A percentile compares a stretch with the other conserved stretches of the same genome.
Evolutionary conservation across 2,113 vertebrate species (phyloP).

Genomic region (Chloebia gouldiae): DNA sequence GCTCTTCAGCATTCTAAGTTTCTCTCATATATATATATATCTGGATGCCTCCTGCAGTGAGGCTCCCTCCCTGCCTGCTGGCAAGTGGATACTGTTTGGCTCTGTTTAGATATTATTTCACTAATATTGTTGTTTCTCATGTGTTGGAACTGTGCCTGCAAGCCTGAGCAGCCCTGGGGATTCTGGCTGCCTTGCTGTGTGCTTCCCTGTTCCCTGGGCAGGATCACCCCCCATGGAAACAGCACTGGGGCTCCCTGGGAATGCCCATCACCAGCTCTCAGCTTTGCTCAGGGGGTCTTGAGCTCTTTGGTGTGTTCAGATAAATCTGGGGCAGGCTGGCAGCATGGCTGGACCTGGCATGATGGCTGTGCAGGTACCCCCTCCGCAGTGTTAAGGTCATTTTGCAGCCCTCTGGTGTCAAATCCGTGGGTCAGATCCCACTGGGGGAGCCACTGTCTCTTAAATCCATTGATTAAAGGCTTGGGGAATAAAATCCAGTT

Average conservation of each 20-base stretch:
- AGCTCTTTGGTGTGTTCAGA: background rate
- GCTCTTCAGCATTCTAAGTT: background rate
- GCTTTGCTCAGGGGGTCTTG: background rate
- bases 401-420: background rate
- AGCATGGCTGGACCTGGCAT: rapidly evolving
- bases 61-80: background rate
- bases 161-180: background rate
- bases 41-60: background rate
- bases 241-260: background rate
- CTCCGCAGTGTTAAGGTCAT: background rate
- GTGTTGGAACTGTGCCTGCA: background rate
- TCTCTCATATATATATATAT: rapidly evolving
- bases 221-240: background rate
- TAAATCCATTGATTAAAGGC: background rate
- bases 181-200: background rate
- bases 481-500: background rate
- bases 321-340: background rate
- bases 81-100: slow-evolving; percentile 12
- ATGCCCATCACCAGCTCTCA: background rate
- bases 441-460: background rate
- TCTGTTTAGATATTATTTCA: background rate
- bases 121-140: slow-evolving; percentile 29
- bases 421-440: background rate
- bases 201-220: background rate
- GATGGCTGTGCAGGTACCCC: background rate